Percentiles rank a stretch among this genome's conserved stretches.
phyloP scores from a whole-genome alignment of 2,888 invertebrate genomes.

The Mesorhabditis belari region DNA sequence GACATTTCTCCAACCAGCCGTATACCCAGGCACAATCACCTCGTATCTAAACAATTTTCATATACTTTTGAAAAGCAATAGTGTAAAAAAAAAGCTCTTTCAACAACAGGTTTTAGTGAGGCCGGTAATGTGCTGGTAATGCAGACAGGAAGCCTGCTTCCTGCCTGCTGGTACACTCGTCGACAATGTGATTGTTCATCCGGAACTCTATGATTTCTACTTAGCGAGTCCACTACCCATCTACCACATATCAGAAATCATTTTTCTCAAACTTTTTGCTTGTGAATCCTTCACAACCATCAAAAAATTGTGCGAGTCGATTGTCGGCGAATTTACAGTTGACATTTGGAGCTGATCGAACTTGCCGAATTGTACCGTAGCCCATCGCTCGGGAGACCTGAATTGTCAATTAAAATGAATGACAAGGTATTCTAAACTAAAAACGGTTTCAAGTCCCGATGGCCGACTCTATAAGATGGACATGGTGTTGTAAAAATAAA shows the following conservation, averaged over 20 bases:
- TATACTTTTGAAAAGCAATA: too few relatives aligned
- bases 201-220: constrained; percentile 82
- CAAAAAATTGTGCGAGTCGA: constrained; percentile 10
- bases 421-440: too few relatives aligned
- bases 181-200: constrained; percentile 10
- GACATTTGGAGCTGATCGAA: constrained; percentile 51
- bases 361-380: constrained; percentile 59
- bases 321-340: constrained; percentile 14
- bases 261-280: not conserved
- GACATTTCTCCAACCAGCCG: constrained; percentile 1
- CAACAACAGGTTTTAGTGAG: too few relatives aligned
- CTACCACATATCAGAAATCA: too few relatives aligned
- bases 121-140: too few relatives aligned
- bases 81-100: too few relatives aligned
- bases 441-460: not conserved
- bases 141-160: too few relatives aligned
- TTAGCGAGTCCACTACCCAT: constrained; percentile 78
- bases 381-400: constrained; percentile 59
- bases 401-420: too few relatives aligned
- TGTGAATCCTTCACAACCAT: constrained; percentile 14
- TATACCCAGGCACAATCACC: not conserved
- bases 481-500: too few relatives aligned
- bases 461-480: too few relatives aligned
- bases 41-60: constrained; percentile 6
- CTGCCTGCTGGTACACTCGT: constrained; percentile 23